A percentile compares a stretch with the other conserved stretches of the same genome.
Evolutionary conservation across 2,797 vertebrate species (phyloP).

Genomic region (Lepus townsendii): DNA sequence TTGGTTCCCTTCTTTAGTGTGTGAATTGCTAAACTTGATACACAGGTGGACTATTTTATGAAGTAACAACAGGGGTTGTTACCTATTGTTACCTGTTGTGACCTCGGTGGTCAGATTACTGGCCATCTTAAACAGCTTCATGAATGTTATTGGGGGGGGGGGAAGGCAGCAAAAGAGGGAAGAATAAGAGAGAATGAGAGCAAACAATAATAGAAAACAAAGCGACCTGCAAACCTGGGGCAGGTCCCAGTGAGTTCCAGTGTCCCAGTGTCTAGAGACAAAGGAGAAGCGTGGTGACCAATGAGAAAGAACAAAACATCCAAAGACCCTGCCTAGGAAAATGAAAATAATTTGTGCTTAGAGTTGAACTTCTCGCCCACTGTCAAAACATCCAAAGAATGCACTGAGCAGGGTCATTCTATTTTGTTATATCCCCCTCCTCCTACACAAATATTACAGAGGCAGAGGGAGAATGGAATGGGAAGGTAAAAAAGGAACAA

Average conservation of each 20-base stretch:
- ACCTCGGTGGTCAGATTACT: background rate
- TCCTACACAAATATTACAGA: slow-evolving; percentile 65
- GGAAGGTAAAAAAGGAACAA: slow-evolving; percentile 44
- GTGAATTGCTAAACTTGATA: background rate
- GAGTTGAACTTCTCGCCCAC: slow-evolving; percentile 70
- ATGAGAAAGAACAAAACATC: slow-evolving; percentile 39
- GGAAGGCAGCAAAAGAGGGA: background rate
- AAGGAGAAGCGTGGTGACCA: background rate
- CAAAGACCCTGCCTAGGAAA: slow-evolving; percentile 13
- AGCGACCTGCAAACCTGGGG: background rate
- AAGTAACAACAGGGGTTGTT: background rate
- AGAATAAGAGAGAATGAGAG: background rate
- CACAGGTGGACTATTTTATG: background rate
- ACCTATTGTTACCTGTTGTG: no score
- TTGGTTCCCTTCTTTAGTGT: background rate
- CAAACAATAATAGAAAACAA: background rate
- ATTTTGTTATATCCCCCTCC: slow-evolving; percentile 21
- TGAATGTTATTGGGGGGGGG: background rate
- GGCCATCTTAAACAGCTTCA: background rate
- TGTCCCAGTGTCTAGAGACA: background rate
- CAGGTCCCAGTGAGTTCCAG: background rate
- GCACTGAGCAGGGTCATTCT: slow-evolving; percentile 43
- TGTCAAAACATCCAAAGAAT: slow-evolving; percentile 76
- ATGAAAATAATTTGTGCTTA: slow-evolving; percentile 8
- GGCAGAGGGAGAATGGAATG: background rate